These are phyloP conservation scores for Muricea muricata DNA, from an alignment of 92 coral and sea anemone species.

Conservation along the genomic window DNA sequence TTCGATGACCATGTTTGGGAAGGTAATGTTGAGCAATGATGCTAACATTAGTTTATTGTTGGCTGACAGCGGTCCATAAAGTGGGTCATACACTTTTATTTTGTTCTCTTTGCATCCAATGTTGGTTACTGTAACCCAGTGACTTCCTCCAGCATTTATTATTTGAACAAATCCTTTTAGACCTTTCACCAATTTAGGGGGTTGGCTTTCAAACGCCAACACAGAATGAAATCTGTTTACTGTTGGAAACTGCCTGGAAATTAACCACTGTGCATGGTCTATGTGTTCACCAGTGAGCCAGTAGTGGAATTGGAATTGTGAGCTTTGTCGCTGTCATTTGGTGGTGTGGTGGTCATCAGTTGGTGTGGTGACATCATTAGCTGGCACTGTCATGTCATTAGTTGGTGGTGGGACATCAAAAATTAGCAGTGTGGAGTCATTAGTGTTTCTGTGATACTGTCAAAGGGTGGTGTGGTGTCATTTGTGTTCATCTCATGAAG, in stretches of 20 bases:
- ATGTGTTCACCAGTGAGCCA: neutral
- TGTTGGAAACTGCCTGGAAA: neutral
- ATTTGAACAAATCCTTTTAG: neutral
- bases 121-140: constrained; percentile 3
- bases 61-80: neutral
- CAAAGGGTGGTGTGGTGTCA: too few relatives aligned
- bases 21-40: neutral
- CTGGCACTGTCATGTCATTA: too few relatives aligned
- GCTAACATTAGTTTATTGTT: neutral
- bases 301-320: neutral
- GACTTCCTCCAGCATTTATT: neutral
- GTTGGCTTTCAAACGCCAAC: neutral
- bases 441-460: too few relatives aligned
- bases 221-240: neutral
- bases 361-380: too few relatives aligned
- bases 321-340: too few relatives aligned
- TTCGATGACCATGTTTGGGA: neutral
- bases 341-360: too few relatives aligned
- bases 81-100: neutral
- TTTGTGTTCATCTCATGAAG: too few relatives aligned
- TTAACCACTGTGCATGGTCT: neutral
- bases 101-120: neutral
- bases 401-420: too few relatives aligned
- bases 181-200: neutral
- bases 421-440: too few relatives aligned